phyloP scores from a whole-genome alignment of 2,888 invertebrate species.

The Fragum whitleyi region DNA sequence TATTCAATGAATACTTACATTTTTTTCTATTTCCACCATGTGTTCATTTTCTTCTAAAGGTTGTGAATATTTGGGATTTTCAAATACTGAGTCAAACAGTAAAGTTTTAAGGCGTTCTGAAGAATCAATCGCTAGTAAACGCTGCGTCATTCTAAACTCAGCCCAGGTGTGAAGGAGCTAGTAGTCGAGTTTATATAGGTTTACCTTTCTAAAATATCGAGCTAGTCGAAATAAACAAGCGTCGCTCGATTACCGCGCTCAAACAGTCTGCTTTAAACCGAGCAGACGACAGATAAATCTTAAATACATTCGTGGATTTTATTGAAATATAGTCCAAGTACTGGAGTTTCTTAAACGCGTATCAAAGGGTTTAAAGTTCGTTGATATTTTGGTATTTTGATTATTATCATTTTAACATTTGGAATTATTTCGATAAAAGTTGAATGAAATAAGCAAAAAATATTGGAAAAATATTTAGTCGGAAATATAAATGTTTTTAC shows the following conservation, averaged over 20 bases:
- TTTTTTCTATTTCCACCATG: too few species aligned
- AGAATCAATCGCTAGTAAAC: too few species aligned
- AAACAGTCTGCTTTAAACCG: neutral
- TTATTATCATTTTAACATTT: neutral
- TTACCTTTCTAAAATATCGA: slow-evolving; percentile 3
- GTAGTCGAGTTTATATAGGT: slow-evolving; percentile 16
- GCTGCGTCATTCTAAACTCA: neutral
- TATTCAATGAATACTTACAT: too few species aligned
- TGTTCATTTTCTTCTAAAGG: too few species aligned
- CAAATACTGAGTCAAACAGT: too few species aligned
- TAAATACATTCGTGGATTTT: neutral
- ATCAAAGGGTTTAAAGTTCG: neutral
- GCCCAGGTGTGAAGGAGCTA: neutral
- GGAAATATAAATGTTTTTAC: slow-evolving; percentile 7
- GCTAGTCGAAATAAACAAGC: neutral
- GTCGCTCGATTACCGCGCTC: neutral
- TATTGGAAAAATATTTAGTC: neutral
- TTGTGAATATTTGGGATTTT: too few species aligned
- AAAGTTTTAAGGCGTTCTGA: too few species aligned
- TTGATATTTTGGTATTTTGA: neutral
- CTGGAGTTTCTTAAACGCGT: neutral
- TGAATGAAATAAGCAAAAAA: neutral
- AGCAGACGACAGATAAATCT: neutral
- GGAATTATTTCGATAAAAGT: neutral
- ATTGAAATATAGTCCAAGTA: neutral